These are phyloP conservation scores for Lindbergichthys nudifrons DNA, from an alignment of 2,797 vertebrate species.

Conservation along the genomic window DNA sequence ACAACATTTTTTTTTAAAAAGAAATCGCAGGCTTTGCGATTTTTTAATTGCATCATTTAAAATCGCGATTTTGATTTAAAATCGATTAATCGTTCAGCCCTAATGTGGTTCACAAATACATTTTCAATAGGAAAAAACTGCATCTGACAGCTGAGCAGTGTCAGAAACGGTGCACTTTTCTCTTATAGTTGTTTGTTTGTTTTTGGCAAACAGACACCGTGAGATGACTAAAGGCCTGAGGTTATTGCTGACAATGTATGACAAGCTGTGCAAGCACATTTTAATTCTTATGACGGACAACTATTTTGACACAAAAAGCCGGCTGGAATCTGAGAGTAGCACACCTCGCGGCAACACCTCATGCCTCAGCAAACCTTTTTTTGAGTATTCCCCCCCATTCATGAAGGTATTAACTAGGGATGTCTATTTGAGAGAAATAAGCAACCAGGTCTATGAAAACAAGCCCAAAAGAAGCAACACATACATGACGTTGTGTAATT, in stretches of 20 bases:
- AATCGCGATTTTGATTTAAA: too few species aligned
- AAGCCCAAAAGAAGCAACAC: too few species aligned
- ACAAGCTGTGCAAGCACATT: constrained; percentile 46
- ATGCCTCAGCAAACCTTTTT: constrained; percentile 19
- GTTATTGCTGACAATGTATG: constrained; percentile 51
- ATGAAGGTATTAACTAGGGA: not conserved
- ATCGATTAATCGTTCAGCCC: too few species aligned
- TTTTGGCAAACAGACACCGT: constrained; percentile 4
- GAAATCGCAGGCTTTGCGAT: too few species aligned
- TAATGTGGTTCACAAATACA: too few species aligned
- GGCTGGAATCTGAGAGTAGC: constrained; percentile 27
- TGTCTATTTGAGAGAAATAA: too few species aligned
- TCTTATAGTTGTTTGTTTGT: not conserved
- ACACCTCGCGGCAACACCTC: not conserved
- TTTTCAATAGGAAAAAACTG: not conserved
- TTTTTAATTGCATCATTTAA: too few species aligned
- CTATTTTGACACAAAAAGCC: constrained; percentile 43
- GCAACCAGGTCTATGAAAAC: too few species aligned
- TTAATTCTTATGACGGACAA: constrained; percentile 36
- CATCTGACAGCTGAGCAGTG: constrained; percentile 6
- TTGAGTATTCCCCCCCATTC: not conserved
- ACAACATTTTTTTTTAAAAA: too few species aligned
- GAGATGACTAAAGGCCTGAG: constrained; percentile 18
- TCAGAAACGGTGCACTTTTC: too few species aligned
- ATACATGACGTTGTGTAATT: too few species aligned